phyloP scores from a whole-genome alignment of 2,797 vertebrate species.

The Peromyscus nudipes region DNA sequence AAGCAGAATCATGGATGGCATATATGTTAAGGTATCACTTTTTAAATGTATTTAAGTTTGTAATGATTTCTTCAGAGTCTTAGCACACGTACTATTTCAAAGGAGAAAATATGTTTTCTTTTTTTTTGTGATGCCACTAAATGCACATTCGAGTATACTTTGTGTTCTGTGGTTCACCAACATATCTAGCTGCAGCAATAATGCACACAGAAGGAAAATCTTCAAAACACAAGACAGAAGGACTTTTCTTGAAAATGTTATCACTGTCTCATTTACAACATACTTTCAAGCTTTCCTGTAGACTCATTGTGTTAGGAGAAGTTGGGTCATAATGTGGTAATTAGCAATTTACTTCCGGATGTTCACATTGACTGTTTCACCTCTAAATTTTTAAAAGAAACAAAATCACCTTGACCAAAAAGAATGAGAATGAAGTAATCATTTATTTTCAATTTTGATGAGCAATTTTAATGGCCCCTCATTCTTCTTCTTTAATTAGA shows the following conservation, averaged over 20 bases:
- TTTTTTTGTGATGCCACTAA: background rate
- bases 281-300: background rate
- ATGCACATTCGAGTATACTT: background rate
- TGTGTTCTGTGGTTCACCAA: background rate
- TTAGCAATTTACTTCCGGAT: background rate
- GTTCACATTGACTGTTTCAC: background rate
- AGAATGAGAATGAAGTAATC: background rate
- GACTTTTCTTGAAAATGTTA: background rate
- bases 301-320: background rate
- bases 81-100: background rate
- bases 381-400: background rate
- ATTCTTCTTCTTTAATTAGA: background rate
- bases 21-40: background rate
- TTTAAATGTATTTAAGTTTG: background rate
- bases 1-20: background rate
- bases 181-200: background rate
- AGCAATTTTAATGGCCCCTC: background rate
- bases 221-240: background rate
- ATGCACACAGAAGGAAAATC: background rate
- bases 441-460: background rate
- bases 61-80: background rate
- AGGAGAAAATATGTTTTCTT: background rate
- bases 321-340: background rate
- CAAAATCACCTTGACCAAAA: background rate
- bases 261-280: background rate